These are phyloP conservation scores for Palythoa grandis DNA, from an alignment of 92 coral and sea anemone species.

Conservation along the genomic window DNA sequence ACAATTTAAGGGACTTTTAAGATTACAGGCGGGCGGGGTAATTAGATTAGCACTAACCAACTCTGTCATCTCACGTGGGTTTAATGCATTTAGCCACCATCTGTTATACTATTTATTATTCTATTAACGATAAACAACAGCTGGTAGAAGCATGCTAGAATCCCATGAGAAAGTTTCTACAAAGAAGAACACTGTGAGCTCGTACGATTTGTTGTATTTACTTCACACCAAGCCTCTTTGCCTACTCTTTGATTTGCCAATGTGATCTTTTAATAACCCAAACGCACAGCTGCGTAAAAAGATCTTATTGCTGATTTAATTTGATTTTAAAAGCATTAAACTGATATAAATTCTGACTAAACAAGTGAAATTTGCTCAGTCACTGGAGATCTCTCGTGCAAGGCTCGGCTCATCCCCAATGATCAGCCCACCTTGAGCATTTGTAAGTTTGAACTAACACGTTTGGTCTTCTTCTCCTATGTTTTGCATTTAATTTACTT, in stretches of 20 bases:
- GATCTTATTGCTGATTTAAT: slow-evolving; percentile 86
- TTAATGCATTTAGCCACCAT: slow-evolving; percentile 99
- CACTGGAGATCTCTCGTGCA: slow-evolving; percentile 76
- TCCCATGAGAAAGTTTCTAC: slow-evolving; percentile 99
- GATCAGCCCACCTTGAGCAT: slow-evolving; percentile 1
- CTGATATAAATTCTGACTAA: slow-evolving; percentile 97
- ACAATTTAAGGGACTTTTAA: slow-evolving; percentile 61
- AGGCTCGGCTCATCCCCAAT: slow-evolving; percentile 45
- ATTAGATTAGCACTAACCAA: slow-evolving; percentile 95
- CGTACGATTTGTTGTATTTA: slow-evolving; percentile 69
- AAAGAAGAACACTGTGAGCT: slow-evolving; percentile 95
- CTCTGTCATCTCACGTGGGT: slow-evolving; percentile 97
- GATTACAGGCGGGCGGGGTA: slow-evolving; percentile 68
- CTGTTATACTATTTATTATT: slow-evolving; percentile 99
- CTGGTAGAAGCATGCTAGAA: slow-evolving; percentile 96
- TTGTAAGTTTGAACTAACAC: slow-evolving; percentile 16
- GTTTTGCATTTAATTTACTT: slow-evolving; percentile 19
- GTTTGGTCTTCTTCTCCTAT: slow-evolving; percentile 10
- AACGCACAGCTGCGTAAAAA: slow-evolving; percentile 98
- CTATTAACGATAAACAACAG: slow-evolving; percentile 99
- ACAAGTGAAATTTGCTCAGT: slow-evolving; percentile 93
- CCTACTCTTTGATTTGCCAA: slow-evolving; percentile 85
- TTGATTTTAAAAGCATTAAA: slow-evolving; percentile 98
- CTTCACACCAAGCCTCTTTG: slow-evolving; percentile 75
- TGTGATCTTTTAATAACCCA: slow-evolving; percentile 87